These are phyloP conservation scores for Temnothorax longispinosus DNA, from an alignment of 1,140 invertebrate genomes.

Conservation along the genomic window DNA sequence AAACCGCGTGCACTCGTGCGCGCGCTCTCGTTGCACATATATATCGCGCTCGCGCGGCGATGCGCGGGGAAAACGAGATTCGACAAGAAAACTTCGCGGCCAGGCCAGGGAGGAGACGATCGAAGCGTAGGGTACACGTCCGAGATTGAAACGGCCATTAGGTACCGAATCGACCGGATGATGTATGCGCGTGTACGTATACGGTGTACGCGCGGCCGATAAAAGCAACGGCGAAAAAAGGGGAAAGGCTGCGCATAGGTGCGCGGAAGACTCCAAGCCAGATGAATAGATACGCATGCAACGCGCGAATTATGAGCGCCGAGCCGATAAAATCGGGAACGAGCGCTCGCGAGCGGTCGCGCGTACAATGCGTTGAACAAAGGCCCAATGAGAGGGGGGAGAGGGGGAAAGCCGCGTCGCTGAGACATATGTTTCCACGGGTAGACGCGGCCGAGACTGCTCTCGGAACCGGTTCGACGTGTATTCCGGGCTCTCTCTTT, in stretches of 20 bases:
- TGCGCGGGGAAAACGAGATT: slow-evolving; percentile 17
- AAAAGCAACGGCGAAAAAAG: slow-evolving; percentile 45
- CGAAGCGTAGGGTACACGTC: slow-evolving; percentile 43
- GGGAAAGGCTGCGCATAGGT: slow-evolving; percentile 24
- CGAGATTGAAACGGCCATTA: slow-evolving; percentile 59
- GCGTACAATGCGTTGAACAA: slow-evolving; percentile 54
- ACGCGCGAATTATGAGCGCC: slow-evolving; percentile 63
- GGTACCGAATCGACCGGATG: slow-evolving; percentile 59
- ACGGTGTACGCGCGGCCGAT: slow-evolving; percentile 19
- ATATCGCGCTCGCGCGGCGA: background rate
- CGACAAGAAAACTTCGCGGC: slow-evolving; percentile 1
- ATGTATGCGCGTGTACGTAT: slow-evolving; percentile 43
- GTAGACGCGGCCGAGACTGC: slow-evolving; percentile 74
- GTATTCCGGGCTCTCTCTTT: slow-evolving; percentile 48
- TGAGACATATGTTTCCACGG: slow-evolving; percentile 72
- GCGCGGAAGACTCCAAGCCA: slow-evolving; percentile 40
- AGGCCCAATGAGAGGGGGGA: slow-evolving; percentile 24
- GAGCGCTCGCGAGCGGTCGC: background rate
- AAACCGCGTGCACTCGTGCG: slow-evolving; percentile 8
- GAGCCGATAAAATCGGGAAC: slow-evolving; percentile 58
- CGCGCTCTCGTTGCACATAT: slow-evolving; percentile 18
- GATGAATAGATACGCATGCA: slow-evolving; percentile 64
- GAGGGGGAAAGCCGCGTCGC: background rate
- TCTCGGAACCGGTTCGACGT: slow-evolving; percentile 79
- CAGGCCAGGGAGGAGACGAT: slow-evolving; percentile 19